Evolutionary conservation across 2,797 vertebrate genomes (phyloP).

Genomic region (Balearica regulorum): DNA sequence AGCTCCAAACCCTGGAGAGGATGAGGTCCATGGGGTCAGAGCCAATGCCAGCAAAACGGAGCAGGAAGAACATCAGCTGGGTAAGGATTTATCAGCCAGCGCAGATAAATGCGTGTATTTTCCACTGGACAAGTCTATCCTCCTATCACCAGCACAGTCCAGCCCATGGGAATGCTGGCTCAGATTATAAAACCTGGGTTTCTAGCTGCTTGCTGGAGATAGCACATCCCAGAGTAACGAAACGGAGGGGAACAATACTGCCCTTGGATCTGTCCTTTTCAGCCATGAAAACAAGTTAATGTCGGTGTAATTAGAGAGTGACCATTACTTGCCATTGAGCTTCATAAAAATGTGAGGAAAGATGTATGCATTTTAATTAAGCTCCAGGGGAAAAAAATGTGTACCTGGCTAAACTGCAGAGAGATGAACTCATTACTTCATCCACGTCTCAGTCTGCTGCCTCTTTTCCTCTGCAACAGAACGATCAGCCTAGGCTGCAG

Average conservation of each 20-base stretch:
- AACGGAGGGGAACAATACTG: fast-evolving
- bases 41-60: not conserved
- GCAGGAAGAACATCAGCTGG: not conserved
- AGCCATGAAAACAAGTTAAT: not conserved
- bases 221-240: not conserved
- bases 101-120: not conserved
- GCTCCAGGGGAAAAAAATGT: not conserved
- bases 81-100: not conserved
- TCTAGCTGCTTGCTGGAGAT: not conserved
- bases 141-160: not conserved
- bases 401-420: constrained; percentile 9
- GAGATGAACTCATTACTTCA: constrained; percentile 12
- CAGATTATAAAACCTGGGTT: not conserved
- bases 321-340: not conserved
- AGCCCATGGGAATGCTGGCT: not conserved
- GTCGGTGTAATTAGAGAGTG: not conserved
- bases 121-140: not conserved
- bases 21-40: not conserved
- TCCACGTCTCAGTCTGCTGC: not conserved
- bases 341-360: constrained; percentile 18
- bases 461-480: constrained; percentile 34
- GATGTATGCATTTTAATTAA: constrained; percentile 5
- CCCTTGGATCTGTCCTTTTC: not conserved
- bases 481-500: not conserved
- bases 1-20: not conserved